Evolutionary conservation across 1,140 invertebrate species (phyloP).

Genomic region (Sinonovacula constricta): DNA sequence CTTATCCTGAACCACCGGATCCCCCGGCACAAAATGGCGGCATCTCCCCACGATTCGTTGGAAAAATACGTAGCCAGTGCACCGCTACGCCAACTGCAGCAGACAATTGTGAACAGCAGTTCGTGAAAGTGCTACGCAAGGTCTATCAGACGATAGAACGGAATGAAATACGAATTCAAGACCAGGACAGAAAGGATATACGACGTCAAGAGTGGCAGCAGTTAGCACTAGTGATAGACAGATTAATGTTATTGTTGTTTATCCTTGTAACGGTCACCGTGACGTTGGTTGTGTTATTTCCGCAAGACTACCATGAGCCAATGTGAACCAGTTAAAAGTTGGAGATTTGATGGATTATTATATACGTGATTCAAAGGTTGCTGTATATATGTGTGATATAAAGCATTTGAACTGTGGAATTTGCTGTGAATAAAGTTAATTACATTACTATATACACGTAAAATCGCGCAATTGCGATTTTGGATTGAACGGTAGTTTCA

Average conservation of each 20-base stretch:
- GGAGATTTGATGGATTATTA: too few species aligned
- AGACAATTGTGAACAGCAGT: constrained; percentile 82
- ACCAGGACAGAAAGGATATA: constrained; percentile 84
- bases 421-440: too few species aligned
- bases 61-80: constrained; percentile 55
- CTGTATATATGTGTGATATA: too few species aligned
- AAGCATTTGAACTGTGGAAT: too few species aligned
- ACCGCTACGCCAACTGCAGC: constrained; percentile 20
- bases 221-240: constrained; percentile 85
- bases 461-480: too few species aligned
- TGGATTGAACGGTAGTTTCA: too few species aligned
- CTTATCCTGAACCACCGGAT: constrained; percentile 23
- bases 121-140: constrained; percentile 83
- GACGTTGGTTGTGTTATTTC: constrained; percentile 71
- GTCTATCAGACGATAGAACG: constrained; percentile 86
- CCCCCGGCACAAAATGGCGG: constrained; percentile 70
- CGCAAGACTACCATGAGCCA: constrained; percentile 55
- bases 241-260: constrained; percentile 85
- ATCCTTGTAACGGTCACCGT: constrained; percentile 81
- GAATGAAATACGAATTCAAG: constrained; percentile 84
- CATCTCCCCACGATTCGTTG: constrained; percentile 67
- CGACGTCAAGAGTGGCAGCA: constrained; percentile 88
- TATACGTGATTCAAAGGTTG: too few species aligned
- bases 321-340: too few species aligned
- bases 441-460: too few species aligned